Evolutionary conservation across 2,888 invertebrate genomes (phyloP).

Genomic region (Timema podura): DNA sequence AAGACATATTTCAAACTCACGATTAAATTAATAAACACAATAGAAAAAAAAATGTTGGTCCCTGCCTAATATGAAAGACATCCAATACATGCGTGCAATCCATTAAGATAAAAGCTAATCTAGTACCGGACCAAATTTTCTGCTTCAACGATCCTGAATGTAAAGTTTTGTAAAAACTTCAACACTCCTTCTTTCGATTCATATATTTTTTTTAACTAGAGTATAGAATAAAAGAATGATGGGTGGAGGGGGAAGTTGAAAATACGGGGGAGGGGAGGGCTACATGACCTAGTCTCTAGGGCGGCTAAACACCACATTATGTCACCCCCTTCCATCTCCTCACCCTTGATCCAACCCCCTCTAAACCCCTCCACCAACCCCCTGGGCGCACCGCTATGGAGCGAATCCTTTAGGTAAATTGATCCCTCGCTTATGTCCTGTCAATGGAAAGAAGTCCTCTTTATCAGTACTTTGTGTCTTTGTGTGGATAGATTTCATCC

Average conservation of each 20-base stretch:
- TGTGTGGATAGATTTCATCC: too few relatives aligned
- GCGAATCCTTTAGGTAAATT: conserved; percentile 28
- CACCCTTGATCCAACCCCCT: neutral
- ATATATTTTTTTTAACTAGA: neutral
- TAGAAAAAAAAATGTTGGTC: too few relatives aligned
- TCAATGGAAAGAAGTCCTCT: neutral
- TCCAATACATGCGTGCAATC: too few relatives aligned
- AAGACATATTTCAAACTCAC: too few relatives aligned
- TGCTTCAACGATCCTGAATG: conserved; percentile 24
- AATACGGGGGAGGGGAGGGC: neutral
- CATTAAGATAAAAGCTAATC: neutral
- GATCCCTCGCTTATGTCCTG: conserved; percentile 14
- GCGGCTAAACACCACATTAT: conserved; percentile 1
- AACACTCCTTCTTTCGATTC: conserved; percentile 4
- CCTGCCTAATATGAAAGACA: too few relatives aligned
- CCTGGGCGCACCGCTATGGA: conserved; percentile 15
- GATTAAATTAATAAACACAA: too few relatives aligned
- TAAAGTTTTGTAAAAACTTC: conserved; percentile 14
- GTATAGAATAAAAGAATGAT: neutral
- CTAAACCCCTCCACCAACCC: neutral
- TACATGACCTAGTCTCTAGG: conserved; percentile 8
- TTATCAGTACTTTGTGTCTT: neutral
- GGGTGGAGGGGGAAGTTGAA: neutral
- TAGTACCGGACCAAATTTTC: conserved; percentile 26
- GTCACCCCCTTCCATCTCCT: conserved; percentile 19